Conservation (phyloP, 2,797 vertebrate species). For the Sebastes trivittatus region DNA sequence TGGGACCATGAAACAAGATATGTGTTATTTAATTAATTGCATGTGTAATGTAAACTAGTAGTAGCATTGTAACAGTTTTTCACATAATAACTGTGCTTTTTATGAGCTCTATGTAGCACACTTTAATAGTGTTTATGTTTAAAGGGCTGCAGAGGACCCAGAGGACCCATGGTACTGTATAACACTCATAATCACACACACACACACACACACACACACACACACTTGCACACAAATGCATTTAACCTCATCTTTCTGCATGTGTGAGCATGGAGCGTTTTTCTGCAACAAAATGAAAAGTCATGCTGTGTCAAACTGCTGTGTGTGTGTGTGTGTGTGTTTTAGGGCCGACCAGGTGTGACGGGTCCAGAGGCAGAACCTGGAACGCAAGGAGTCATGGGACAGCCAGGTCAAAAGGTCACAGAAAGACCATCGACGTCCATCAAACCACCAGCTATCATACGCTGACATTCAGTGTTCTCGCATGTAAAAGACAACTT, state of each 20-base stretch:
- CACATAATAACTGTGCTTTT: not conserved
- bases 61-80: not conserved
- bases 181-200: not conserved
- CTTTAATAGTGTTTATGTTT: slow-evolving; percentile 9
- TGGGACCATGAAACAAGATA: not conserved
- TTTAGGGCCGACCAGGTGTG: slow-evolving; percentile 63
- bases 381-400: slow-evolving; percentile 59
- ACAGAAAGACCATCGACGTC: not conserved
- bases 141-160: slow-evolving; percentile 69
- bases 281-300: not conserved
- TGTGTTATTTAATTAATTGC: not conserved
- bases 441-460: not conserved
- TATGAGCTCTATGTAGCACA: not conserved
- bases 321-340: slow-evolving; percentile 23
- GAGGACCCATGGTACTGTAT: slow-evolving; percentile 50
- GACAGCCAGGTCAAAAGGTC: slow-evolving; percentile 57
- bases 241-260: not conserved
- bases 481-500: not conserved
- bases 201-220: not conserved
- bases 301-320: not conserved
- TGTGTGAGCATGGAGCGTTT: not conserved
- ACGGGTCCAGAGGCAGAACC: slow-evolving; percentile 55
- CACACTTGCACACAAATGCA: not conserved
- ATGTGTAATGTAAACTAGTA: not conserved
- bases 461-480: not conserved